Base-by-base conservation (phyloP, 37 sponge, comb jelly and placozoan species). In the Crambe crambe region DNA sequence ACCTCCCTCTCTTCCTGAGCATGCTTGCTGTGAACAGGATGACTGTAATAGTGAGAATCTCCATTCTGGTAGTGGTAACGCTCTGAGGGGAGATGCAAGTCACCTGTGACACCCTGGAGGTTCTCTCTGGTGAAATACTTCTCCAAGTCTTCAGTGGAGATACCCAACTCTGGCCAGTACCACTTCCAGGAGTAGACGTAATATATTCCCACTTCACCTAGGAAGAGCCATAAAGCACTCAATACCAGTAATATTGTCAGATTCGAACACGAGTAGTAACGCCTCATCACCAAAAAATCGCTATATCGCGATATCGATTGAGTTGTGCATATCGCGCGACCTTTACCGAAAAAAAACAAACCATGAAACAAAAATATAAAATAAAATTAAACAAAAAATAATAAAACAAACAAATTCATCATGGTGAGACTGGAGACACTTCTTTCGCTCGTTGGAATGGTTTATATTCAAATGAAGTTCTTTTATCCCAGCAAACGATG, bases 401-500 rank as follows among this genome's bases (percentile, higher is more conserved):
- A n/a, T n/a, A n/a, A n/a, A n/a, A n/a, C n/a, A n/a, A n/a, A n/a
- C n/a, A n/a, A n/a, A n/a, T n/a, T n/a, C n/a, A 47, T 47, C 51
- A 47, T 47, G 51, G 51, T 6, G 51, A 47, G 51, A 47, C 12
- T 47, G 51, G 12, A 6, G 51, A 67, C 3, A 1, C 10, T 47
- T 47, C 51, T 47, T 47, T 47, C 51, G 6, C 51, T 12, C 12
- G 10, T 12, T 6, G 12, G 6, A 47, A 47, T 47, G 51, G 12
- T 47, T 6, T 12, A 47, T 47, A 47, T 6, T 6, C 10, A 15
- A 47, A 15, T 15, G 6, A 15, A 17, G 36, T 29, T 73, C 58
- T 51, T 42, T 57, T 76, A 18, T 59, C 51, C 83, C 83, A 80
- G 25, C 22, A 66, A 37, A 69, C 37, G 20, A 87, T 83, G 27